phyloP scores from a whole-genome alignment of 1,140 invertebrate genomes.

The Heliconius nattereri region DNA sequence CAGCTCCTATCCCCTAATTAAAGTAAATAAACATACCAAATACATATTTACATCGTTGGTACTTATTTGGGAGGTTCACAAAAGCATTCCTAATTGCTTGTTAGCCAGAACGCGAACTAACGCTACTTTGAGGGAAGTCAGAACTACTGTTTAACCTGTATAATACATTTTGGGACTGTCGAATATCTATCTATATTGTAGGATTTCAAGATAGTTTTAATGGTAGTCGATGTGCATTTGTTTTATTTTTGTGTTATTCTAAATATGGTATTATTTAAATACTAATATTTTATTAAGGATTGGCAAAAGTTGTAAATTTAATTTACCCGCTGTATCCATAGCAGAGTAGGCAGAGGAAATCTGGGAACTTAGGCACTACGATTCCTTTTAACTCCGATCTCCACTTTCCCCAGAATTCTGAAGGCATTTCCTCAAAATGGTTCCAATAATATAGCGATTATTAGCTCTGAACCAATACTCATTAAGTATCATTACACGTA shows the following conservation, averaged over 20 bases:
- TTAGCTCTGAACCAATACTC: no score
- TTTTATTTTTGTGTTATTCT: neutral
- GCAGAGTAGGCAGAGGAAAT: no score
- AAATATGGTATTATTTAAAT: neutral
- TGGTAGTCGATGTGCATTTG: neutral
- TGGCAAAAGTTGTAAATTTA: no score
- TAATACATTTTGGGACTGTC: neutral
- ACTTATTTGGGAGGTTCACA: neutral
- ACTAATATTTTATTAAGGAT: no score
- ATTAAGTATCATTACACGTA: no score
- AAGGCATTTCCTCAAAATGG: no score
- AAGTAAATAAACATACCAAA: neutral
- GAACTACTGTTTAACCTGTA: neutral
- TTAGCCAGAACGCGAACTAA: neutral
- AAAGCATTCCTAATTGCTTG: slow-evolving; percentile 5
- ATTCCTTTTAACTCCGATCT: no score
- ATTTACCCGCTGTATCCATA: no score
- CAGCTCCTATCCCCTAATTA: neutral
- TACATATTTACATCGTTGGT: slow-evolving; percentile 1
- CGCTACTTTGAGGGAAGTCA: neutral
- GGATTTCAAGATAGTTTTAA: neutral
- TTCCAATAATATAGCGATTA: no score
- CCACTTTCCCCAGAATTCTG: no score
- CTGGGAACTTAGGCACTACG: no score
- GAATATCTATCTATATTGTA: neutral